Evolutionary conservation across 2,888 invertebrate species (phyloP).

Genomic region (Physocephala rufipes): DNA sequence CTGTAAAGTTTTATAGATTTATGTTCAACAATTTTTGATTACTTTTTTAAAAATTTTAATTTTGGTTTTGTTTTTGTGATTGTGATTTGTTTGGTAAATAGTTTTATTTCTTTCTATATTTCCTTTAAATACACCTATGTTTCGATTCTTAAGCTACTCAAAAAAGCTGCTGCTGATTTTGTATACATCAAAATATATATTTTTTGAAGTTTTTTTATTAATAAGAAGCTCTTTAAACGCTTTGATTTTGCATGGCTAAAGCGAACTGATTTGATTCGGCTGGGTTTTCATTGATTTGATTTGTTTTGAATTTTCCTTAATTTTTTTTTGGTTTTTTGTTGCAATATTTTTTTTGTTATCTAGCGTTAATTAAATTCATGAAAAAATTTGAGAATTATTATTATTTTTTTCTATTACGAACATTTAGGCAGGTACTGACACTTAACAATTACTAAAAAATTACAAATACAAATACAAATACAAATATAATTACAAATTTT

Average conservation of each 20-base stretch:
- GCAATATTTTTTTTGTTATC: too few relatives aligned
- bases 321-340: not conserved
- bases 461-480: too few relatives aligned
- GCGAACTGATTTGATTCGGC: slow-evolving; percentile 6
- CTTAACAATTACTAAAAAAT: slow-evolving; percentile 32
- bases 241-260: slow-evolving; percentile 13
- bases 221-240: slow-evolving; percentile 31
- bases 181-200: slow-evolving; percentile 35
- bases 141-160: slow-evolving; percentile 22
- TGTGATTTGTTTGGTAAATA: slow-evolving; percentile 36
- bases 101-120: slow-evolving; percentile 7
- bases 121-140: not conserved
- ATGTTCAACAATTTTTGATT: not conserved
- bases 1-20: too few relatives aligned
- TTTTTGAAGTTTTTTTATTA: slow-evolving; percentile 12
- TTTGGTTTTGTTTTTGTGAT: not conserved
- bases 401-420: not conserved
- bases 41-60: too few relatives aligned
- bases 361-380: too few relatives aligned
- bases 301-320: not conserved
- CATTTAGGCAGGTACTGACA: slow-evolving; percentile 36
- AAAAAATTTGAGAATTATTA: not conserved
- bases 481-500: slow-evolving; percentile 27
- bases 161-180: slow-evolving; percentile 24
- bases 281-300: not conserved